Evolutionary conservation across 2,113 vertebrate species (phyloP).

Genomic region (Cololabis saira): DNA sequence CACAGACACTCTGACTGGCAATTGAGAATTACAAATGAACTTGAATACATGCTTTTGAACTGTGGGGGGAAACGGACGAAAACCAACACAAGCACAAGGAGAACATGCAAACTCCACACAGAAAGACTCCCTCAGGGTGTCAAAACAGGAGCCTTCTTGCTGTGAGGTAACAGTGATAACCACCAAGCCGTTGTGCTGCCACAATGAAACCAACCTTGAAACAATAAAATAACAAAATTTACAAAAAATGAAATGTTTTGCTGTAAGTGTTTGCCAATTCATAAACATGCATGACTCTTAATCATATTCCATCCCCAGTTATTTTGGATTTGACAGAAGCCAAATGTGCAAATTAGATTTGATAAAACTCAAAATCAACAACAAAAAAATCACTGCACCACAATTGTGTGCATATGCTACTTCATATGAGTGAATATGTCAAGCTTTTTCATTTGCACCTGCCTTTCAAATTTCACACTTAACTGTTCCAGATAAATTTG

Average conservation of each 20-base stretch:
- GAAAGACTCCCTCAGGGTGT: too few species aligned
- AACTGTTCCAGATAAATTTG: constrained; percentile 31
- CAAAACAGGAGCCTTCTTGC: too few species aligned
- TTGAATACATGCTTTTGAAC: too few species aligned
- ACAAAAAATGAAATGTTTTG: neutral
- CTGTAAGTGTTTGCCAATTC: constrained; percentile 14
- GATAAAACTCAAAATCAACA: too few species aligned
- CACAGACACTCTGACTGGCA: too few species aligned
- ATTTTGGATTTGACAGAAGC: constrained; percentile 13
- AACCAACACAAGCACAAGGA: too few species aligned
- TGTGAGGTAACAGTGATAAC: neutral
- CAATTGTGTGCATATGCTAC: too few species aligned
- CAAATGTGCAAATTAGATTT: constrained; percentile 9
- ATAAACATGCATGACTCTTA: constrained; percentile 19
- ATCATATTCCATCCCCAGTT: constrained; percentile 26
- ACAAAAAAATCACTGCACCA: too few species aligned
- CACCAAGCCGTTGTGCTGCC: neutral
- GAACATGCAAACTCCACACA: too few species aligned
- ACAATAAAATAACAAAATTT: constrained; percentile 3
- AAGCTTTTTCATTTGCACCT: constrained; percentile 17
- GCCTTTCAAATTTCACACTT: constrained; percentile 36
- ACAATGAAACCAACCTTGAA: neutral
- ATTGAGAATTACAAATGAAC: too few species aligned
- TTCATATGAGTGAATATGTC: too few species aligned
- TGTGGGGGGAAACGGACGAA: too few species aligned